Conservation (phyloP, 2,797 vertebrate genomes). For the Lacerta viridis region DNA sequence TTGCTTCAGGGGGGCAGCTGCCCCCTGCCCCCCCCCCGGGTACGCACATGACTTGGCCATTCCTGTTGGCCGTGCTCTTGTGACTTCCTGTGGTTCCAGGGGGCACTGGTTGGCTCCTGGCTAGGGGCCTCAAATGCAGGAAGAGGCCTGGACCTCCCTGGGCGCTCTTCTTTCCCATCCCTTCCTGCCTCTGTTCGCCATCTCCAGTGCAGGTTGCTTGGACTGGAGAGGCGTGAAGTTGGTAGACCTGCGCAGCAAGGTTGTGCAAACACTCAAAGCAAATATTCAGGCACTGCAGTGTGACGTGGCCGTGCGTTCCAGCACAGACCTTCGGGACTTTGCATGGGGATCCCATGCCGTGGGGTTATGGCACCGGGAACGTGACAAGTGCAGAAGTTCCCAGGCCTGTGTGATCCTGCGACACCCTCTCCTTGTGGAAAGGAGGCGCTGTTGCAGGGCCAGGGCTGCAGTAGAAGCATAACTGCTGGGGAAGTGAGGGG, state of each 20-base stretch:
- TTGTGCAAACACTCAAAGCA: conserved; percentile 14
- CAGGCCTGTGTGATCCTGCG: too few relatives aligned
- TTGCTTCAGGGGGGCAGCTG: too few relatives aligned
- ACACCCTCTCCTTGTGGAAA: background rate
- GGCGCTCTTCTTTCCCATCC: too few relatives aligned
- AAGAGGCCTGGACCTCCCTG: too few relatives aligned
- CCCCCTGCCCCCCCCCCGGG: too few relatives aligned
- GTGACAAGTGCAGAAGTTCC: background rate
- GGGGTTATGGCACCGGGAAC: background rate
- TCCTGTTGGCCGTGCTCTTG: too few relatives aligned
- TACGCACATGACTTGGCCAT: too few relatives aligned
- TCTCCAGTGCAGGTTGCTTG: background rate
- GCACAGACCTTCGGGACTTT: background rate
- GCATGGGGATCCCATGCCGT: background rate
- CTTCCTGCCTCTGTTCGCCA: background rate
- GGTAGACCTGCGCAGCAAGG: background rate
- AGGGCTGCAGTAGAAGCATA: background rate
- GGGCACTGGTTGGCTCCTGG: too few relatives aligned
- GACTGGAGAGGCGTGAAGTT: background rate
- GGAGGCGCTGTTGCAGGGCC: background rate
- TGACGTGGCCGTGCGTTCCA: background rate
- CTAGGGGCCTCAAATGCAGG: too few relatives aligned
- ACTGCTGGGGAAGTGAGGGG: background rate
- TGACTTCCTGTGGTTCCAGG: too few relatives aligned
- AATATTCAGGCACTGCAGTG: background rate